A percentile compares a stretch with the other conserved stretches of the same genome.
These are phyloP conservation scores for Melanostigma gelatinosum DNA, from an alignment of 2,113 vertebrate genomes.

Conservation along the genomic window DNA sequence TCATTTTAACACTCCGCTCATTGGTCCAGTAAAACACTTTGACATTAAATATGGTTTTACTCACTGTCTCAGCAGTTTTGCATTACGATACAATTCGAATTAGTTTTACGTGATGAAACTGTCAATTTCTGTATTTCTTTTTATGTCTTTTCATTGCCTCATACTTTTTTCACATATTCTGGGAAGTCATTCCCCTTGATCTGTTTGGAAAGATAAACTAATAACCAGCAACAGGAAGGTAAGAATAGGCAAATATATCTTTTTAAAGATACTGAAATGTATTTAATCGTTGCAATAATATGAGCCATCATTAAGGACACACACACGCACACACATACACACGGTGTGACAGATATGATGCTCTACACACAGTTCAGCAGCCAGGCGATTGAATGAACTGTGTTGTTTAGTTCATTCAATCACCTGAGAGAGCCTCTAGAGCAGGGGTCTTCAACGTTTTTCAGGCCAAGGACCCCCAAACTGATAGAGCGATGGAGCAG, in stretches of 20 bases:
- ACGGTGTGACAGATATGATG: neutral
- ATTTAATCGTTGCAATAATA: neutral
- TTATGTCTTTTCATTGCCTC: neutral
- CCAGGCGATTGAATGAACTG: neutral
- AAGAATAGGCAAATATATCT: neutral
- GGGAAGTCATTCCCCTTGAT: neutral
- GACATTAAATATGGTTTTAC: constrained; percentile 4
- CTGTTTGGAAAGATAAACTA: neutral
- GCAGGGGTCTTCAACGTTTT: neutral
- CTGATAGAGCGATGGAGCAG: too few species aligned
- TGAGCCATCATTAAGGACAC: neutral
- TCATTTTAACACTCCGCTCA: constrained; percentile 7
- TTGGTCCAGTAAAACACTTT: constrained; percentile 18
- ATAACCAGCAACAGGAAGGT: neutral
- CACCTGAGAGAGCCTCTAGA: neutral
- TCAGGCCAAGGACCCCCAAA: too few species aligned
- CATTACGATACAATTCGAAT: constrained; percentile 3
- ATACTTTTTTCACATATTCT: neutral
- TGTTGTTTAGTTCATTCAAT: neutral
- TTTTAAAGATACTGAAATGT: neutral
- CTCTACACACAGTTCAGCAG: neutral
- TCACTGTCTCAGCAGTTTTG: neutral
- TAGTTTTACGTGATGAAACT: neutral
- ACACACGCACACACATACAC: neutral
- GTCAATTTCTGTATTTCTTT: neutral